Evolutionary conservation across 2,888 invertebrate genomes (phyloP).

Genomic region (Labia minor): DNA sequence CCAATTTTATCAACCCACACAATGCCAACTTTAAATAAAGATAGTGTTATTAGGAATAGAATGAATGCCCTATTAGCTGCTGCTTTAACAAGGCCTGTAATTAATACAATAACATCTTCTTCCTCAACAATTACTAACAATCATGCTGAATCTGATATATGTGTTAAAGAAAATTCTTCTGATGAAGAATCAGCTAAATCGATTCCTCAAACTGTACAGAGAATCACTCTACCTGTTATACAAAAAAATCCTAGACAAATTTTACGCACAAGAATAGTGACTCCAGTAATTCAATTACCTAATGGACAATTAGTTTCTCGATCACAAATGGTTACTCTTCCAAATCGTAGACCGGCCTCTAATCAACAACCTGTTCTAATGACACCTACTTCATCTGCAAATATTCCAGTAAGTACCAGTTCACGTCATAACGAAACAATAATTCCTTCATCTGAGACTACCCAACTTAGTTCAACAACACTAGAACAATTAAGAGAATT

Average conservation of each 20-base stretch:
- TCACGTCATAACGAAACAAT: background rate
- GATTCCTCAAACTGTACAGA: slow-evolving; percentile 35
- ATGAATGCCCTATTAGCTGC: slow-evolving; percentile 40
- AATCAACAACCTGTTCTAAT: slow-evolving; percentile 35
- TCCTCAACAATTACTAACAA: background rate
- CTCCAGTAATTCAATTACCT: slow-evolving; percentile 47
- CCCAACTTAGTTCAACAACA: slow-evolving; percentile 46
- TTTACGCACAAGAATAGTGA: slow-evolving; percentile 47
- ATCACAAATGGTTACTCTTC: background rate
- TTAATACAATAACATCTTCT: background rate
- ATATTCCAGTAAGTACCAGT: background rate
- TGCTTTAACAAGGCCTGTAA: slow-evolving; percentile 34
- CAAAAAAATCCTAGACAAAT: slow-evolving; percentile 19
- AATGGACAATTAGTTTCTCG: slow-evolving; percentile 41
- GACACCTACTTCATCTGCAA: background rate
- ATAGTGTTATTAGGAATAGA: slow-evolving; percentile 39
- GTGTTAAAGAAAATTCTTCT: slow-evolving; percentile 24
- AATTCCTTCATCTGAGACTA: background rate
- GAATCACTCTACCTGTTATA: slow-evolving; percentile 16
- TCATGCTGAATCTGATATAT: slow-evolving; percentile 20
- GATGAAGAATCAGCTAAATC: slow-evolving; percentile 22
- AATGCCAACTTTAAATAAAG: slow-evolving; percentile 30
- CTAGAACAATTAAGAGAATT: slow-evolving; percentile 68
- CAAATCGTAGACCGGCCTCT: slow-evolving; percentile 40
- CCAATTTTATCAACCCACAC: background rate